Base-by-base conservation (phyloP, 2,113 vertebrate species). In the Eurypyga helias region DNA sequence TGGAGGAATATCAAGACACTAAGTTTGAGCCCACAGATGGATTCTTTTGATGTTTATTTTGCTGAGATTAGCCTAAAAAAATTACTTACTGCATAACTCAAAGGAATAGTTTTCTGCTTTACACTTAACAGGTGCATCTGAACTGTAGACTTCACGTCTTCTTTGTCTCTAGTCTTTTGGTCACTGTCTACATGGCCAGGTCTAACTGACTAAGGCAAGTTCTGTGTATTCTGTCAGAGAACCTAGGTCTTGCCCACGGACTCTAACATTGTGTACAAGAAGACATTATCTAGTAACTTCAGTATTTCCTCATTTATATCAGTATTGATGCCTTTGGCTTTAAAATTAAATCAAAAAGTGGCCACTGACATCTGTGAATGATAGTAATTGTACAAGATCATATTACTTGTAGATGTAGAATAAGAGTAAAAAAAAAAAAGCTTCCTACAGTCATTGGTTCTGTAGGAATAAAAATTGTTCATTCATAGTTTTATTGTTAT, bases 401-500 rank as follows among this genome's bases (percentile, higher is more conserved):
- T 90, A 96, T 96, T 96, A 85, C 61, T 84, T 97, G 60, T 62
- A 91, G 83, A 95, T 48, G 57, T 67, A 79, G 45, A 67, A 89
- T 95, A 90, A 94, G 73, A 75, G 67, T 13, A 10, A 71, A 75
- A 69, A 58, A 78, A 87, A 51, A 52, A 29, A 52, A 83, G 36
- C 91, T 84, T 97, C 62, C 60, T 87, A 61, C 72, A 97, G 95
- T 94, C 80, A 93, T 94, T 97, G 90, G 38, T 89, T 98, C 96
- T 94, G 92, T 58, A 77, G 87, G 93, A 96, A 97, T 97, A 96
- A 96, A 97, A 98, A 96, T 96, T 97, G 92, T 77, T 96, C 95
- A 90, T 96, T 97, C 88, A 95, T 93, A 97, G 92, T 97, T 97
- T 88, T 81, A 78, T 84, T 97, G 97, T 97, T 97, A 96, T 97